Conservation (phyloP, 2,888 invertebrate species). For the Tupiocoris notatus region DNA sequence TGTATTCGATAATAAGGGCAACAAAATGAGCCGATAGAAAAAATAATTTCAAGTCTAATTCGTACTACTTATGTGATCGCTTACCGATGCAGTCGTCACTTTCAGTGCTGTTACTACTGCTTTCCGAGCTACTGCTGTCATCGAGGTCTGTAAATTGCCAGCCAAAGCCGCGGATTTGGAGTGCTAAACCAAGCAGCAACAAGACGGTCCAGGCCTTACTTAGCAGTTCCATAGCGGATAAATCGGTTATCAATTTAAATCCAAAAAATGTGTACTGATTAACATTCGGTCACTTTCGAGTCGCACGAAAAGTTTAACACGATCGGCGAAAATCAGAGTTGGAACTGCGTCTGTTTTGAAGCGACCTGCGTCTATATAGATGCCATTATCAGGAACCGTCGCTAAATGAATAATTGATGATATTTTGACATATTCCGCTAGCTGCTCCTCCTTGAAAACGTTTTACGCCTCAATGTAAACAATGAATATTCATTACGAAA, state of each 20-base stretch:
- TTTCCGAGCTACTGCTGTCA: conserved; percentile 14
- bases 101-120: conserved; percentile 32
- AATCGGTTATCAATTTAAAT: too few species aligned
- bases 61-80: too few species aligned
- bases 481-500: neutral
- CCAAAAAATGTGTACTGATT: too few species aligned
- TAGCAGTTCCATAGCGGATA: too few species aligned
- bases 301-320: neutral
- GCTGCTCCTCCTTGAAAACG: neutral
- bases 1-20: too few species aligned
- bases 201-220: neutral
- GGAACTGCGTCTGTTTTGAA: neutral
- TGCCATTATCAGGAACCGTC: neutral
- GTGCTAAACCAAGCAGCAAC: neutral
- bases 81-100: conserved; percentile 12
- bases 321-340: neutral
- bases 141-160: neutral
- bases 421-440: neutral
- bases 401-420: neutral
- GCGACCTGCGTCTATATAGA: neutral
- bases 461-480: neutral
- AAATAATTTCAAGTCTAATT: too few species aligned
- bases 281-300: too few species aligned
- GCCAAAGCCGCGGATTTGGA: neutral
- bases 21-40: too few species aligned